Conservation (phyloP, 1,140 invertebrate species). For the Gryon sp. region DNA sequence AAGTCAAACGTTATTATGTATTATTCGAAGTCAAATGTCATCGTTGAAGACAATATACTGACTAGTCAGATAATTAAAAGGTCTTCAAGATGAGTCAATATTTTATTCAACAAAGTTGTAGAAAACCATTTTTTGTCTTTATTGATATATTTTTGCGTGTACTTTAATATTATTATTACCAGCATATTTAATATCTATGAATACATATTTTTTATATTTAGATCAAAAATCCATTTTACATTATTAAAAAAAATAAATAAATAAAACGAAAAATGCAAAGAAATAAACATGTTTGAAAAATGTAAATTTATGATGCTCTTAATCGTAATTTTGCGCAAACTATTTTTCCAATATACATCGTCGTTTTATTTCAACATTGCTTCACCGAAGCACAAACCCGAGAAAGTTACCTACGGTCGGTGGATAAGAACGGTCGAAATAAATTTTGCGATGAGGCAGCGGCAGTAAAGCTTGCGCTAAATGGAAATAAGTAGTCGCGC, state of each 20-base stretch:
- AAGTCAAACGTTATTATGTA: slow-evolving; percentile 43
- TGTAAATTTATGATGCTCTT: neutral
- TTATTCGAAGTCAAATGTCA: slow-evolving; percentile 71
- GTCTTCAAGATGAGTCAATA: too few species aligned
- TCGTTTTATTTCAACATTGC: slow-evolving; percentile 29
- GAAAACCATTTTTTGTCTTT: too few species aligned
- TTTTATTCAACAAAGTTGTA: too few species aligned
- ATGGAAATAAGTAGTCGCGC: slow-evolving; percentile 62
- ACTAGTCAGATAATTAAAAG: neutral
- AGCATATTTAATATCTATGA: too few species aligned
- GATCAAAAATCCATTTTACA: neutral
- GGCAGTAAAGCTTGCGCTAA: slow-evolving; percentile 64
- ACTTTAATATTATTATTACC: too few species aligned
- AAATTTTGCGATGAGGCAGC: slow-evolving; percentile 63
- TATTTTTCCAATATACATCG: slow-evolving; percentile 34
- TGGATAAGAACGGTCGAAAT: slow-evolving; percentile 65
- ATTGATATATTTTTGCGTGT: too few species aligned
- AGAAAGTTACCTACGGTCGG: slow-evolving; percentile 53
- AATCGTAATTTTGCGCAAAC: slow-evolving; percentile 28
- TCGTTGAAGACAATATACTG: slow-evolving; percentile 65
- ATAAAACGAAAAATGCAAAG: neutral
- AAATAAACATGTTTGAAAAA: neutral
- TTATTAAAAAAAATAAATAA: neutral
- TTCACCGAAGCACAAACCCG: slow-evolving; percentile 1
- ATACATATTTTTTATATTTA: too few species aligned